Base-by-base conservation (phyloP, 1,140 invertebrate species). In the Hetaerina americana region DNA sequence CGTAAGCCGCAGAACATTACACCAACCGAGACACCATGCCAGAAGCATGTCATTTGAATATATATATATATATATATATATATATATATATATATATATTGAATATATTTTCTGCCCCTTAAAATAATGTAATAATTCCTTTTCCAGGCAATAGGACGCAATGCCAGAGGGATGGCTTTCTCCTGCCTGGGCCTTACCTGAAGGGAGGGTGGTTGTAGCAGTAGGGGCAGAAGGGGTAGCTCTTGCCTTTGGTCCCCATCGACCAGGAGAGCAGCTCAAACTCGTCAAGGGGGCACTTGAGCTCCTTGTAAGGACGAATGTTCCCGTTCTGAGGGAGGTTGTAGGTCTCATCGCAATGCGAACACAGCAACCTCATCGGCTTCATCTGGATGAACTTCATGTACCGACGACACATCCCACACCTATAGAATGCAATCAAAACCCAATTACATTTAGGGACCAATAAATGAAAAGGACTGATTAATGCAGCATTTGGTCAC, bases 121-220 rank as follows among this genome's bases (percentile, higher is more conserved):
- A n/a, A n/a, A n/a, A n/a, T n/a, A n/a, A n/a, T n/a, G n/a, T n/a
- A n/a, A n/a, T n/a, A n/a, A n/a, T n/a, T n/a, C n/a, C n/a, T n/a
- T n/a, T n/a, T n/a, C n/a, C n/a, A n/a, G n/a, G n/a, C n/a, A n/a
- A n/a, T n/a, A n/a, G n/a, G n/a, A n/a, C n/a, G n/a, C n/a, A n/a
- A n/a, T n/a, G n/a, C n/a, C n/a, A n/a, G n/a, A n/a, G n/a, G 29
- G 15, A 66, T 8, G 22, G 25, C 27, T 71, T 12, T 57, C 25
- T 71, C 27, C 26, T 71, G 27, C 22, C 69, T 26, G 25, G 26
- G 26, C 27, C 77, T 75, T 81, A 91, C 88, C 89, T 92, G 79
- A 99, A 99, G 0, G 98, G 97, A 28, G 97, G 95, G 84, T 99
- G 91, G 80, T 98, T 99, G 80, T 94, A 99, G 80, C 98, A 99